Base-by-base conservation (phyloP, 2,797 vertebrate genomes). In the Anas flavirostris region DNA sequence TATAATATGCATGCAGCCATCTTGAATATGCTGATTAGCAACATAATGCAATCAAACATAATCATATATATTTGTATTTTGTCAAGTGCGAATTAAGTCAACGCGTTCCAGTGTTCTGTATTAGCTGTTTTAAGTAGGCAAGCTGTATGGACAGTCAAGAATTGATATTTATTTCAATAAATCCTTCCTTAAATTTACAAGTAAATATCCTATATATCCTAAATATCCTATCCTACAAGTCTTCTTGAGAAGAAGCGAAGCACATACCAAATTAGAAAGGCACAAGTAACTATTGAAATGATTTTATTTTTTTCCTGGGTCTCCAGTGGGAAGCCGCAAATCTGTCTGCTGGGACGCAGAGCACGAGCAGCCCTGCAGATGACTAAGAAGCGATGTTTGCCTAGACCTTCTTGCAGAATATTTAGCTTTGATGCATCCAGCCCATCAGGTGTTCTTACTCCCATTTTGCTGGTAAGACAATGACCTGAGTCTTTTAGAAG, bases 21-120 rank as follows among this genome's bases (percentile, higher is more conserved):
- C 79, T 80, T 86, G 74, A 82, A 77, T 79, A 31, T 31, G 6
- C n/a, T 79, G 73, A 62, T 91, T 84, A 88, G 72, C 84, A 74
- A 62, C 43, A 82, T 75, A 85, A 63, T 63, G 21, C 74, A 59
- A 35, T 52, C 53, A 91, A 73, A 81, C 69, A 35, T 83, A 60
- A 86, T 84, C 74, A 33, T 69, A 77, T 70, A 62, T 86, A 68
- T 91, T 93, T 90, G 70, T 64, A 46, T 87, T 91, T 60, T 77
- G 79, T 46, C 0, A 3, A 86, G 60, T 31, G 58, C 52, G 68
- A 87, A 90, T 87, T 72, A 81, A 91, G 79, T 39, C 48, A 63
- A 29, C n/a, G 48, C 58, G 16, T 84, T 87, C 50, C 41, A 35
- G 3, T 59, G 43, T 58, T 93, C 37, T 19, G 12, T 69, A 43